Base-by-base conservation (phyloP, 1,140 invertebrate genomes). In the Brachionus asplanchnoidis region DNA sequence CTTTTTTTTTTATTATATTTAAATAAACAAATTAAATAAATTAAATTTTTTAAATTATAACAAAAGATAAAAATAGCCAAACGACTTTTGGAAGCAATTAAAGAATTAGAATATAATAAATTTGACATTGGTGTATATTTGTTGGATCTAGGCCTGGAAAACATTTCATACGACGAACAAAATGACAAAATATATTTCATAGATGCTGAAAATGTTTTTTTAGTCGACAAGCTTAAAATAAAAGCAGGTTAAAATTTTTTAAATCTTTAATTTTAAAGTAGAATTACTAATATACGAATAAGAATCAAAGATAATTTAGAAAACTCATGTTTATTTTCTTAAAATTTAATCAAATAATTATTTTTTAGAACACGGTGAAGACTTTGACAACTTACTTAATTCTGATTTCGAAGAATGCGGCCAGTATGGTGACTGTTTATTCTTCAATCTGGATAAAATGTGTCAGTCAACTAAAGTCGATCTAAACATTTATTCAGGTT, bases 401-500 rank as follows among this genome's bases (percentile, higher is more conserved):
- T 77, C 46, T 2, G 73, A 77, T 26, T 77, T 77, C 20, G 42
- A 77, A 50, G 73, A 77, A 26, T 77, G 73, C 20, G 79, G 65
- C 6, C 50, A n/a, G 2, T 68, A 26, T 60, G 79, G 79, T 26
- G 79, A 68, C 26, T 82, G 79, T 26, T 65, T 82, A 40, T 65
- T 26, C 2, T 82, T 44, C 26, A 65, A 42, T 11, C 14, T 68
- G 12, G 28, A 82, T 17, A 65, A 60, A 23, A 42, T 82, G n/a
- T 82, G 79, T 12, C 11, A 60, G 4, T 60, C 79, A 23, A 36
- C 17, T 36, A 12, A 82, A 42, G 79, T 82, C 2, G 79, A 82
- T 26, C n/a, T 82, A 23, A 82, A 82, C 28, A 65, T 82, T 36
- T 82, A 82, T 32, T 82, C 79, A n/a, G 79, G 79, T 82, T 65